Evolutionary conservation across 2,888 invertebrate species (phyloP), one percentile per base, ranked within the genome.

Genomic region (Eupithecia exiguata): DNA sequence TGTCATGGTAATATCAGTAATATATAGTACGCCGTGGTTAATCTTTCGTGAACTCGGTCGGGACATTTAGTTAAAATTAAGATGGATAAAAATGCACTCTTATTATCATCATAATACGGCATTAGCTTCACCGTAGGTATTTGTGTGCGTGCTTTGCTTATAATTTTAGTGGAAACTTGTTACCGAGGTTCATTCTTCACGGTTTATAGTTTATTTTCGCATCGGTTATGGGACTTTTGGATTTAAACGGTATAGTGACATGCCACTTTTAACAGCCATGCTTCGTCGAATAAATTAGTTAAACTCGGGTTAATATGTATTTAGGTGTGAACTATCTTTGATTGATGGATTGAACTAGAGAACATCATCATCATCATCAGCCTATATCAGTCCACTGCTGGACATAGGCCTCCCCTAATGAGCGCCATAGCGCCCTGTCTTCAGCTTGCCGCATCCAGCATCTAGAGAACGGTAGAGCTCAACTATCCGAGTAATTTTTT

Each of bases 31-130:
- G 81, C 83, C 80, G 90, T 87, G 93, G 93, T 91, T 93, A 94
- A 94, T 94, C 91, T 93, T 84, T 89, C 93, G 92, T 92, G 89
- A 92, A 91, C 83, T 82, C 80, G 78, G 85, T 82, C 84, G 89
- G 87, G 89, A 89, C 91, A 91, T 90, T 91, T 89, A 85, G 85
- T 83, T 88, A 90, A 92, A 91, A 93, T 91, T 89, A 89, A 86
- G 85, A 90, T 87, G 84, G 85, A 88, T 90, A 88, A 85, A 90
- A 91, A 89, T 93, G 91, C 92, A 93, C 84, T 88, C 84, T 68
- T 84, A 90, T 91, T 92, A 87, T 80, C 90, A 91, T 91, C 76
- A 90, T 84, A 92, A 93, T 88, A 76, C n/a, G 82, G 85, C 91
- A 90, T 92, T 92, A 91, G 88, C 85, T 36, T 68, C 49, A 66